These are phyloP conservation scores for Parnassius smintheus DNA, from an alignment of 2,888 invertebrate genomes.

Conservation along the genomic window DNA sequence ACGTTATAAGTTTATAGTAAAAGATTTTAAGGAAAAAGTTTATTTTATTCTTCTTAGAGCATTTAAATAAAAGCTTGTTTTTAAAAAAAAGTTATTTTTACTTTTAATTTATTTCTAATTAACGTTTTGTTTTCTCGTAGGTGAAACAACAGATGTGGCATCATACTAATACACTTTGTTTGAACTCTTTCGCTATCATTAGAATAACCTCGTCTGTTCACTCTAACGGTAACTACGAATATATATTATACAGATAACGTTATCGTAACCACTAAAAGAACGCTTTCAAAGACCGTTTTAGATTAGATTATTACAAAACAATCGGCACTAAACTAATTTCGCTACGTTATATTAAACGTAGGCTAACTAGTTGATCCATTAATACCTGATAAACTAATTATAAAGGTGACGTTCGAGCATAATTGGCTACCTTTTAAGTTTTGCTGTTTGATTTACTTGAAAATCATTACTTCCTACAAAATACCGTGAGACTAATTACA, in stretches of 20 bases:
- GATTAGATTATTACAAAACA: slow-evolving; percentile 24
- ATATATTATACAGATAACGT: slow-evolving; percentile 13
- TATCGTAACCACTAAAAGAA: slow-evolving; percentile 1
- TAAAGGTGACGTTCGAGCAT: slow-evolving; percentile 12
- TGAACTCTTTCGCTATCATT: no score
- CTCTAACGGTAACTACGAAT: neutral
- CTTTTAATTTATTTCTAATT: no score
- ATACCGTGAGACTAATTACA: neutral
- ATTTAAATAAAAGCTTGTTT: no score
- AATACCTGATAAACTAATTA: slow-evolving; percentile 23
- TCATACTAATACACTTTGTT: no score
- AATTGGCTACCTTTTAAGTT: slow-evolving; percentile 11
- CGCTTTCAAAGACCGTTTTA: slow-evolving; percentile 20
- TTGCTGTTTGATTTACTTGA: slow-evolving; percentile 1
- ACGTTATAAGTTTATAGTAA: no score
- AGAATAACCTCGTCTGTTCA: neutral
- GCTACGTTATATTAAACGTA: slow-evolving; percentile 14
- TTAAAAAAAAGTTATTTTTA: no score
- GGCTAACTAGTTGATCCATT: slow-evolving; percentile 14
- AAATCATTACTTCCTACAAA: neutral
- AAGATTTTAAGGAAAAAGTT: no score
- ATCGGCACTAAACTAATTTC: slow-evolving; percentile 17
- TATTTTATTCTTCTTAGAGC: no score
- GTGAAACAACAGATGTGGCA: no score
- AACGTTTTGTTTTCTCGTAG: no score